Base-by-base conservation (phyloP, 2,888 invertebrate species). In the Cotesia congregata region DNA sequence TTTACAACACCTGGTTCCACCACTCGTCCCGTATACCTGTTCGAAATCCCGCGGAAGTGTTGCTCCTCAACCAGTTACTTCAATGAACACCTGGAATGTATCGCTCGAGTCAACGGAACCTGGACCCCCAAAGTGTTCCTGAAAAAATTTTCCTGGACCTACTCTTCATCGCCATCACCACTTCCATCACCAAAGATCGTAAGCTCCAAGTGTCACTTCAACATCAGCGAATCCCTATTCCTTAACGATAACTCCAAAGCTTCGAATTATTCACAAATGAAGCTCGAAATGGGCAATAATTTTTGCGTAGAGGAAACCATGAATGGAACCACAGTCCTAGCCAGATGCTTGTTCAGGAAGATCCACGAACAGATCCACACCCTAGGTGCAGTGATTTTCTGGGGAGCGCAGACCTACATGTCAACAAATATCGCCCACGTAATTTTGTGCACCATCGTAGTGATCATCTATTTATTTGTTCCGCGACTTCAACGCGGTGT, bases 331-430 rank as follows among this genome's bases (percentile, higher is more conserved):
- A 81, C 81, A 67, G 76, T 85, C 69, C 72, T 83, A 20, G 79
- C 78, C 39, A 82, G 77, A 64, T 85, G 84, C 77, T 61, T 79
- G 50, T 50, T 30, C 30, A 30, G 30, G 30, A 3, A 30, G 3
- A 30, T 30, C 30, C 30, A 30, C 30, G 30, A 30, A 30, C 9
- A 39, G 17, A 78, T 76, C 75, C 71, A 75, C 40, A 75, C 67
- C 71, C 71, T 77, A 72, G 79, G 80, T 7, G 75, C 80, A 0
- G 79, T 85, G 5, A 80, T 80, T 6, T 85, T 86, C 79, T 86
- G 85, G 86, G 86, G 84, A 12, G 83, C 85, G 5, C 81, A 85
- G 74, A 86, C 85, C 0, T 86, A 85, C 77, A 85, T 85, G 85
- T 74, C 82, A 67, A 80, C 84, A 59, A 87, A 86, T 71, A 81